Conservation (phyloP, 2,797 vertebrate species). For the Lithobates pipiens region DNA sequence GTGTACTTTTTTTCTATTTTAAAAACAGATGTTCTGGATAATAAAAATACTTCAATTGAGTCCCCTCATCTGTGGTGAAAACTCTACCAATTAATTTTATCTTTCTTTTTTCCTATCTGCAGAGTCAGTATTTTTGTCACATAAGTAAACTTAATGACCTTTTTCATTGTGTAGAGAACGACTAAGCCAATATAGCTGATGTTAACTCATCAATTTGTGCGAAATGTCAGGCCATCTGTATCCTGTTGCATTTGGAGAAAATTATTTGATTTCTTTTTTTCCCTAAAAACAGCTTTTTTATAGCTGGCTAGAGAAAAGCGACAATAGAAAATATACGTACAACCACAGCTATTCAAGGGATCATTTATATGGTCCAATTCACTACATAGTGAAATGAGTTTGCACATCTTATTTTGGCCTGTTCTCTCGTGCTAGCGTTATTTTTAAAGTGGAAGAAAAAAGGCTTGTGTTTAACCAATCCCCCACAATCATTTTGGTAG, state of each 20-base stretch:
- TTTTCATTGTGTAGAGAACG: background rate
- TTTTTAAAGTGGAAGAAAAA: too few species aligned
- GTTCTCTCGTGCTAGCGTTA: too few species aligned
- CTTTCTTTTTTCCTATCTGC: slow-evolving; percentile 3
- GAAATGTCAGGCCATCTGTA: background rate
- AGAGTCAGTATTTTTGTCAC: slow-evolving; percentile 1
- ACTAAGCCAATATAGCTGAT: background rate
- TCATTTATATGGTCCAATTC: too few species aligned
- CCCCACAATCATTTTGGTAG: too few species aligned
- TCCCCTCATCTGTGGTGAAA: slow-evolving; percentile 9
- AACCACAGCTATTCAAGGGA: too few species aligned
- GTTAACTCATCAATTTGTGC: background rate
- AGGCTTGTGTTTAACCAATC: too few species aligned
- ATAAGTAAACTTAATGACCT: slow-evolving; percentile 4
- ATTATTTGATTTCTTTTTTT: background rate
- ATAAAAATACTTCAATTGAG: slow-evolving; percentile 37
- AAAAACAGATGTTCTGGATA: slow-evolving; percentile 24
- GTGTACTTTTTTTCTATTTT: slow-evolving; percentile 4
- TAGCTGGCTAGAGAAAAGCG: background rate
- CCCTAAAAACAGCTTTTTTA: background rate
- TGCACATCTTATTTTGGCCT: too few species aligned
- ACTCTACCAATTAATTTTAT: slow-evolving; percentile 10
- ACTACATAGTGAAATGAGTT: too few species aligned
- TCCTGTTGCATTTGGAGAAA: background rate
- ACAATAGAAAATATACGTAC: background rate